phyloP scores from a whole-genome alignment of 35 echinoderm and acorn worm genomes.

The Ophioderma brevispina region DNA sequence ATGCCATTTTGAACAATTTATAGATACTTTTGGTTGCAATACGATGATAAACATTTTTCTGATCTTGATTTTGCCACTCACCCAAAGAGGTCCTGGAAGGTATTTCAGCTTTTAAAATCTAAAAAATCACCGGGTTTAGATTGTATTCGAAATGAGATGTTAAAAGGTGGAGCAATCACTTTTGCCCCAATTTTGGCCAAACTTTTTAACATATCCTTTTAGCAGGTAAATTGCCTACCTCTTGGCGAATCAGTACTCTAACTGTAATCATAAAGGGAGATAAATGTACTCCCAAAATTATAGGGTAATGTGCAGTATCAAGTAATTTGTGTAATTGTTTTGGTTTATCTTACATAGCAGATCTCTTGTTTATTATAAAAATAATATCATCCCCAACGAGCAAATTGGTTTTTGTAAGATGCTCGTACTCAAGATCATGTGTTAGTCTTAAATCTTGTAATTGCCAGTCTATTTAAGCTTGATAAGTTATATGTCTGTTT shows the following conservation, averaged over 20 bases:
- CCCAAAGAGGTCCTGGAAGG: neutral
- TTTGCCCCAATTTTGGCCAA: neutral
- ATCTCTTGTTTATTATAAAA: neutral
- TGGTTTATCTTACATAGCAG: neutral
- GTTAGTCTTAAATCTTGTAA: too few relatives aligned
- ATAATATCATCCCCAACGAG: neutral
- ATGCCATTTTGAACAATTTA: neutral
- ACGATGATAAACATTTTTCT: neutral
- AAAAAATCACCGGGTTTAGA: neutral
- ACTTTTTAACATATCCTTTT: neutral
- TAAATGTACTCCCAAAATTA: neutral
- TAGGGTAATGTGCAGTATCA: neutral
- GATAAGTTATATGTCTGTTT: neutral
- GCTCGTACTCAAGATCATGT: neutral
- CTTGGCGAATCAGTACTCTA: neutral
- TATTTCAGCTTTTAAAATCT: neutral
- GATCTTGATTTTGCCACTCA: neutral
- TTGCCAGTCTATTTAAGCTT: neutral
- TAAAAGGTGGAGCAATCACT: neutral
- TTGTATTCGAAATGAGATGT: conserved; percentile 1
- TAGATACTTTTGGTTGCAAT: neutral
- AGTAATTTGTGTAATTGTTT: neutral
- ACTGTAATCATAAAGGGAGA: neutral
- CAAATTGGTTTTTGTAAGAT: neutral
- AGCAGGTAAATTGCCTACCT: neutral